phyloP scores from a whole-genome alignment of 2,113 vertebrate species.

The Oncorhynchus nerka region DNA sequence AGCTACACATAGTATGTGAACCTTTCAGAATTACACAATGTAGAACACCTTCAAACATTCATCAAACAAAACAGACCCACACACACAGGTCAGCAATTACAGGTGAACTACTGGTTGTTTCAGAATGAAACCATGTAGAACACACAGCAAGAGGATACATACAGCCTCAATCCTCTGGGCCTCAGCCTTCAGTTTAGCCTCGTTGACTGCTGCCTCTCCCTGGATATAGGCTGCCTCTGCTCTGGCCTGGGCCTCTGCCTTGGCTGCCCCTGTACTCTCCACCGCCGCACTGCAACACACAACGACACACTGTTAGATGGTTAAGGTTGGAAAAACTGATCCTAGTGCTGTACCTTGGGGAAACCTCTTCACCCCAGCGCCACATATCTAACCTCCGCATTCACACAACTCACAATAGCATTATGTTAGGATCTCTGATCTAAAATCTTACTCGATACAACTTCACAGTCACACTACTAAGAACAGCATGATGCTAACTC shows the following conservation, averaged over 20 bases:
- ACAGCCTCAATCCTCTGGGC: slow-evolving; percentile 83
- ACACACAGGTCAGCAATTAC: neutral
- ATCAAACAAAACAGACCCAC: neutral
- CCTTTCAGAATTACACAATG: too few relatives aligned
- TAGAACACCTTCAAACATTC: neutral
- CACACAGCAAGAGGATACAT: neutral
- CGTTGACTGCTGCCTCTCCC: slow-evolving; percentile 81
- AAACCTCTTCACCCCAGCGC: too few relatives aligned
- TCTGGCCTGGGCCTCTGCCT: slow-evolving; percentile 82
- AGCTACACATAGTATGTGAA: too few relatives aligned
- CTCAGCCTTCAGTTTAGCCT: slow-evolving; percentile 84
- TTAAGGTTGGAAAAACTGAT: too few relatives aligned
- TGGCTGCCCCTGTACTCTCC: slow-evolving; percentile 85
- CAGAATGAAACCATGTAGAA: neutral
- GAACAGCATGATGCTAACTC: too few relatives aligned
- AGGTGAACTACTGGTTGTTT: neutral
- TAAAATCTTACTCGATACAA: too few relatives aligned
- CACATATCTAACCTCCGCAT: too few relatives aligned
- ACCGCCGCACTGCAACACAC: slow-evolving; percentile 73
- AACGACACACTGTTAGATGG: too few relatives aligned
- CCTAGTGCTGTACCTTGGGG: too few relatives aligned
- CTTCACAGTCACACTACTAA: too few relatives aligned
- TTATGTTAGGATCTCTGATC: too few relatives aligned
- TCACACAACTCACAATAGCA: too few relatives aligned
- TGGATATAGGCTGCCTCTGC: slow-evolving; percentile 83